phyloP scores from a whole-genome alignment of 2,113 vertebrate species.

The cat (Felis catus) region DNA sequence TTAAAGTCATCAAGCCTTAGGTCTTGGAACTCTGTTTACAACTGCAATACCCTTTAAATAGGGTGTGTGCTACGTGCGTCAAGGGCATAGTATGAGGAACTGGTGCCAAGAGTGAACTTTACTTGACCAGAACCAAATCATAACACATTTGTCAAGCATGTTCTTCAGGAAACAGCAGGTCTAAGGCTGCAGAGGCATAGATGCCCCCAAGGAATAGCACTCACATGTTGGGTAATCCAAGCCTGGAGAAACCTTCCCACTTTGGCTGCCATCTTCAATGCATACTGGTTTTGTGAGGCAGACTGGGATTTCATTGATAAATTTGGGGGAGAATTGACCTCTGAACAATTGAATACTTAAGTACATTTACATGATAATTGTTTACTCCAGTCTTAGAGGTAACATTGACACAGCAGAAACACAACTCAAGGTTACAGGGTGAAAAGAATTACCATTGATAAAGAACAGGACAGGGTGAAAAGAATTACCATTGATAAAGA shows the following conservation, averaged over 20 bases:
- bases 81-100: slow-evolving; percentile 79
- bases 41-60: slow-evolving; percentile 95
- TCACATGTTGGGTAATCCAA: slow-evolving; percentile 49
- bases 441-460: neutral
- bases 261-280: neutral
- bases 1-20: slow-evolving; percentile 94
- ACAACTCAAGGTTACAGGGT: neutral
- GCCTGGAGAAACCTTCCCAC: neutral
- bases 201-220: slow-evolving; percentile 35
- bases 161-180: slow-evolving; percentile 53
- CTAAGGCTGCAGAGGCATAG: slow-evolving; percentile 28
- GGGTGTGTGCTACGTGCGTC: slow-evolving; percentile 93
- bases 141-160: neutral
- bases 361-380: neutral
- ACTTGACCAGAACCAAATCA: slow-evolving; percentile 36
- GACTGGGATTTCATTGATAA: neutral
- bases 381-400: neutral
- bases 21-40: slow-evolving; percentile 94
- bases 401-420: neutral
- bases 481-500: neutral
- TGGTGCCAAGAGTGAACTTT: slow-evolving; percentile 75
- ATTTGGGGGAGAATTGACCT: neutral
- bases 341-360: neutral
- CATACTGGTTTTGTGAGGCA: neutral
- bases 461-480: neutral